Conservation (phyloP, 2,113 vertebrate species). For the Macquaria ambigua region DNA sequence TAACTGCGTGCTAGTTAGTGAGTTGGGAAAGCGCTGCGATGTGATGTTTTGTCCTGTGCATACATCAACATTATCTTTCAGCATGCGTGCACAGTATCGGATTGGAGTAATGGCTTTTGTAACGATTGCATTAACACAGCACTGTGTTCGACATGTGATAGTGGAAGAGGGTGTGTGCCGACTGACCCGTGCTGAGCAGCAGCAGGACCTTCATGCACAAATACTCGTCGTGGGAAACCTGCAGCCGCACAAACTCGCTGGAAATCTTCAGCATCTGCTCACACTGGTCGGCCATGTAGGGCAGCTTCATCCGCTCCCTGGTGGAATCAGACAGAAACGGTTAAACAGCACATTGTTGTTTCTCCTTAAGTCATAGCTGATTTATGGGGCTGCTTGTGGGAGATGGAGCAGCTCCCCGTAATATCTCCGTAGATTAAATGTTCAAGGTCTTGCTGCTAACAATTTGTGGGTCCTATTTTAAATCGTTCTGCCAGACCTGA, state of each 20-base stretch:
- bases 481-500: conserved; percentile 36
- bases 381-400: conserved; percentile 5
- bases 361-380: not conserved
- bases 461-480: conserved; percentile 20
- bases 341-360: not conserved
- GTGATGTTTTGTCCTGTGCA: conserved; percentile 2
- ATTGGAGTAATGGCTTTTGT: conserved; percentile 22
- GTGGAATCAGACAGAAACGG: conserved; percentile 6
- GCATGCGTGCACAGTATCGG: not conserved
- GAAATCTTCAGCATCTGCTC: conserved; percentile 96
- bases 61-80: conserved; percentile 14
- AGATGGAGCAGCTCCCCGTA: not conserved
- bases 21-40: conserved; percentile 1
- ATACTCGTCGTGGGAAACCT: conserved; percentile 98
- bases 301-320: conserved; percentile 95
- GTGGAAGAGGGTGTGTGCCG: not conserved
- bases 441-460: conserved; percentile 16
- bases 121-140: conserved; percentile 3
- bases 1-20: not conserved
- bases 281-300: conserved; percentile 95
- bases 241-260: conserved; percentile 93
- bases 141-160: not conserved
- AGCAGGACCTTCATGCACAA: conserved; percentile 99
- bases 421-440: conserved; percentile 6
- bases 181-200: conserved; percentile 95